Base-by-base conservation (phyloP, 2,888 invertebrate species). In the Eudasyphora cyanicolor region DNA sequence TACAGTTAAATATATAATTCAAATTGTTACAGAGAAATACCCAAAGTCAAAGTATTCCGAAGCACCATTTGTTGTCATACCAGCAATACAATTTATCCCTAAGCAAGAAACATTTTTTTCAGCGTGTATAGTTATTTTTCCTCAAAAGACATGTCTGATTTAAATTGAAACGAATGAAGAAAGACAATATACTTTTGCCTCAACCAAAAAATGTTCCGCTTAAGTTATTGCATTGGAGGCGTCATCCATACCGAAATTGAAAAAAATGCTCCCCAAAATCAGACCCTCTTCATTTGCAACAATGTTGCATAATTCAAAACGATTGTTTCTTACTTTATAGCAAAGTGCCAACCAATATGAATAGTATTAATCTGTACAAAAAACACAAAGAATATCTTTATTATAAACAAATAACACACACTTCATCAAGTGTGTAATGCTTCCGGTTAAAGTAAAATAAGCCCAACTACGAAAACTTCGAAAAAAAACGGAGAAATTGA, bases 371-470 rank as follows among this genome's bases (percentile, higher is more conserved):
- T n/a, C n/a, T n/a, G n/a, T n/a, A n/a, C n/a, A n/a, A n/a, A n/a
- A n/a, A n/a, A n/a, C n/a, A 17, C 27, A 2, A 62, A 70, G 80
- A 76, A 81, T 42, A 38, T 81, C 35, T 78, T 24, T 29, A 42
- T 77, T 64, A 69, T 71, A 67, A 67, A 67, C 35, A 42, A 19
- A 35, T 42, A 76, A 76, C 60, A 79, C 83, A 84, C 81, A 78
- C 82, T 82, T 82, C 82, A 84, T 85, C 85, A 86, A 84, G 86
- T 85, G 84, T 87, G 85, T 86, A 86, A 87, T 86, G 85, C 85
- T 86, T 87, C 86, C 86, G 86, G 85, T 76, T 79, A 74, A 79
- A 75, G n/a, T n/a, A 10, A 54, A 10, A 10, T 24, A 21, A 42
- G 32, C 38, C 8, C 27, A 24, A 14, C 27, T 54, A n/a, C 10